These are phyloP conservation scores for Xyrichtys novacula DNA, from an alignment of 2,797 vertebrate genomes.

Conservation along the genomic window DNA sequence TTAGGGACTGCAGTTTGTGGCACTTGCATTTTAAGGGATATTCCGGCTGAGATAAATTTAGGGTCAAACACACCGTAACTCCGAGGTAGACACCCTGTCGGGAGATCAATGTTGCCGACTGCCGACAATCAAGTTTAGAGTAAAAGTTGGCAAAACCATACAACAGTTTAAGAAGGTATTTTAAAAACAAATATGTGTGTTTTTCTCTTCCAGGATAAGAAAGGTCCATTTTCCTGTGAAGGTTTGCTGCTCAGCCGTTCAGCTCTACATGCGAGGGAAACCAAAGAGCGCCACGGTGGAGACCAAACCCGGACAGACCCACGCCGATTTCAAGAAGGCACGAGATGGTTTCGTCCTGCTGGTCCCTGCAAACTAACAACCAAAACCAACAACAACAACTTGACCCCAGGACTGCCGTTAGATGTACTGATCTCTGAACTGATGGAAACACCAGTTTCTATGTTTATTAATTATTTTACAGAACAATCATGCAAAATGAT, in stretches of 20 bases:
- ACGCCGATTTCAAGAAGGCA: slow-evolving; percentile 83
- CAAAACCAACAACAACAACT: not conserved
- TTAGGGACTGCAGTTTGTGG: no score
- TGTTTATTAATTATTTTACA: no score
- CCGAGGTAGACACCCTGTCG: no score
- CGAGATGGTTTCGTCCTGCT: slow-evolving; percentile 80
- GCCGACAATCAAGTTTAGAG: no score
- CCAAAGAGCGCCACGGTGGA: slow-evolving; percentile 79
- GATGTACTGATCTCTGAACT: not conserved
- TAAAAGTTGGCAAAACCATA: no score
- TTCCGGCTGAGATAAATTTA: no score
- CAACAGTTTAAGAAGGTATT: no score
- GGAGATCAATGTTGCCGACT: no score
- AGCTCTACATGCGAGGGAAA: slow-evolving; percentile 83
- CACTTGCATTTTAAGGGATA: no score
- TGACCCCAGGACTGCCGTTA: not conserved
- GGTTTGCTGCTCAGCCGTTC: slow-evolving; percentile 72
- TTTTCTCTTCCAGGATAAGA: slow-evolving; percentile 71
- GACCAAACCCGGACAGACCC: slow-evolving; percentile 69
- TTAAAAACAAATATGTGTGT: slow-evolving; percentile 8
- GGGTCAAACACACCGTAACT: no score
- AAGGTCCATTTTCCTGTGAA: slow-evolving; percentile 75
- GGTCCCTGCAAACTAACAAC: slow-evolving; percentile 70
- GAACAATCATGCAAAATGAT: not conserved
- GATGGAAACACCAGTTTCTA: not conserved